phyloP scores from a whole-genome alignment of 2,888 invertebrate genomes.

The Apotomis capreana region DNA sequence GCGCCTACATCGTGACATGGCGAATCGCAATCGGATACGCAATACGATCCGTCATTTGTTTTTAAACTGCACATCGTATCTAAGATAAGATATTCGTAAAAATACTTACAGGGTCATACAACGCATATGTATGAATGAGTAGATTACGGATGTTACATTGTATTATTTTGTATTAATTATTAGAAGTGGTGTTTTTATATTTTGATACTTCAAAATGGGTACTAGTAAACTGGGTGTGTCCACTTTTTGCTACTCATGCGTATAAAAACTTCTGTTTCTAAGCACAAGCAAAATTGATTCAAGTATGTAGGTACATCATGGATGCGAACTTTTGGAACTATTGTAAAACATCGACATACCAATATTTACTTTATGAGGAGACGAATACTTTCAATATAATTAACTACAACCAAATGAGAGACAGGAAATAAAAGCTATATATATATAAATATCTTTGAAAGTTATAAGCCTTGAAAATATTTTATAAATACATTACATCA shows the following conservation, averaged over 20 bases:
- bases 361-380: no score
- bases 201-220: background rate
- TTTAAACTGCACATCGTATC: constrained; percentile 20
- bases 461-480: background rate
- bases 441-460: no score
- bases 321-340: no score
- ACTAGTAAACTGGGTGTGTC: constrained; percentile 10
- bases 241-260: constrained; percentile 17
- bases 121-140: background rate
- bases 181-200: constrained; percentile 13
- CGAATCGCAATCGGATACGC: constrained; percentile 9
- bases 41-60: constrained; percentile 22
- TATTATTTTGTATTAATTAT: constrained; percentile 11
- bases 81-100: constrained; percentile 29
- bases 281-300: constrained; percentile 6
- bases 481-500: no score
- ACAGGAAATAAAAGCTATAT: no score
- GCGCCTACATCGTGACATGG: constrained; percentile 16
- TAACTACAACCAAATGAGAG: no score
- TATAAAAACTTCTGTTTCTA: constrained; percentile 22
- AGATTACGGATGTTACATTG: background rate
- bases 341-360: no score
- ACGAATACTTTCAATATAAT: no score
- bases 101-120: constrained; percentile 3
- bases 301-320: no score